A percentile compares a stretch with the other conserved stretches of the same genome.
Conservation (phyloP, 2,797 vertebrate genomes). For the Tamandua tetradactyla region DNA sequence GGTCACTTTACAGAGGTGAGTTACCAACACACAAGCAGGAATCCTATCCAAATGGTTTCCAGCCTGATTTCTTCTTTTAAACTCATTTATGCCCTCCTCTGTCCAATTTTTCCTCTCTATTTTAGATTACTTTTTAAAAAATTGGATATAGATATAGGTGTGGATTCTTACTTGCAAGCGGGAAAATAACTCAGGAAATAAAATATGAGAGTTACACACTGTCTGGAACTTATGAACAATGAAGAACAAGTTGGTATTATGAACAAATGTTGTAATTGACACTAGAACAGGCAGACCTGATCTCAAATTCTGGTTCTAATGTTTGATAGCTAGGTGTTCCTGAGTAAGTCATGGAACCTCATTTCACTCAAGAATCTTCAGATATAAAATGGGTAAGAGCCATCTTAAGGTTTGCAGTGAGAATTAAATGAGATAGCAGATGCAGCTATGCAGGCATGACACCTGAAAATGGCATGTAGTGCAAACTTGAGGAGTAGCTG, state of each 20-base stretch:
- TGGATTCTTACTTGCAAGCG: slow-evolving; percentile 65
- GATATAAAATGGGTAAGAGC: neutral
- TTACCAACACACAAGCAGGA: slow-evolving; percentile 79
- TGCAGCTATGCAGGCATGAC: too few relatives aligned
- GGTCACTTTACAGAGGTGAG: slow-evolving; percentile 84
- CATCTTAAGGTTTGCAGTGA: neutral
- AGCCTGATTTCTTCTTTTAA: slow-evolving; percentile 77
- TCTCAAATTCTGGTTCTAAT: neutral
- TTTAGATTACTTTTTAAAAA: slow-evolving; percentile 71
- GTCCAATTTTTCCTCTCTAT: slow-evolving; percentile 43
- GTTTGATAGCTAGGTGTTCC: neutral
- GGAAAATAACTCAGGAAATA: slow-evolving; percentile 79
- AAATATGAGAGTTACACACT: slow-evolving; percentile 60
- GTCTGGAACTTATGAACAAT: slow-evolving; percentile 70
- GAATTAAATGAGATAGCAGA: neutral
- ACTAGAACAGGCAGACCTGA: slow-evolving; percentile 66
- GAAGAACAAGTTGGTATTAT: slow-evolving; percentile 78
- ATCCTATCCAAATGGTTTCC: slow-evolving; percentile 79
- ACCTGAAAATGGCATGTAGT: too few relatives aligned
- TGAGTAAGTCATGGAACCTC: neutral
- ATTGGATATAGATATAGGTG: slow-evolving; percentile 70
- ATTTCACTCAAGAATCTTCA: neutral
- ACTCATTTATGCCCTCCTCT: slow-evolving; percentile 65
- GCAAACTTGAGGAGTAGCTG: neutral
- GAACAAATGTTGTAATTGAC: slow-evolving; percentile 80